A percentile compares a stretch with the other conserved stretches of the same genome.
Evolutionary conservation across 2,113 vertebrate genomes (phyloP).

Genomic region (Tursiops truncatus): DNA sequence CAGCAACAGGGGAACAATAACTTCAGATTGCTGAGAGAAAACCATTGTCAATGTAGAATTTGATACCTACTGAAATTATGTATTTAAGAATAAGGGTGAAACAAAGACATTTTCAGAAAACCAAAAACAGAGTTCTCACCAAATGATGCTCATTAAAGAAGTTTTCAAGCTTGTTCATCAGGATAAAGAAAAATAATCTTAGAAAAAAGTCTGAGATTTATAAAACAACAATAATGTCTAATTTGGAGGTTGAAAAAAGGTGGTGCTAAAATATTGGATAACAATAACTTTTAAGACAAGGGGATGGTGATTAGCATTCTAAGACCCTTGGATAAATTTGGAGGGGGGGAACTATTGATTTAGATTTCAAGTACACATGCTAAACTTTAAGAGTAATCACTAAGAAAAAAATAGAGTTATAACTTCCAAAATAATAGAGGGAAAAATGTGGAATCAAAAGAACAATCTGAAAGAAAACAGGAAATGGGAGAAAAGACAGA

Average conservation of each 20-base stretch:
- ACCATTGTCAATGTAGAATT: background rate
- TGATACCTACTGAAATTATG: background rate
- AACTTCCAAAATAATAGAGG: conserved; percentile 4
- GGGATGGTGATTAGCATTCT: conserved; percentile 6
- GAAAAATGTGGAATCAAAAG: conserved; percentile 15
- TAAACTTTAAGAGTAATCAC: conserved; percentile 39
- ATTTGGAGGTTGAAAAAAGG: conserved; percentile 36
- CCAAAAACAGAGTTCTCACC: background rate
- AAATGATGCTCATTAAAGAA: background rate
- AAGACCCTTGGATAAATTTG: background rate
- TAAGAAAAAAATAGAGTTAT: conserved; percentile 28
- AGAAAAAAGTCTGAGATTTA: conserved; percentile 38
- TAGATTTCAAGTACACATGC: background rate
- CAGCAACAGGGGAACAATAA: background rate
- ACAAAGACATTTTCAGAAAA: conserved; percentile 44
- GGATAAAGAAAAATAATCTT: conserved; percentile 39
- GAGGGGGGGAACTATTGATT: background rate
- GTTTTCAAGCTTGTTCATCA: background rate
- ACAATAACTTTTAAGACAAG: conserved; percentile 20
- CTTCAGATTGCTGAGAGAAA: conserved; percentile 47
- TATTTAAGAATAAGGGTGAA: conserved; percentile 34
- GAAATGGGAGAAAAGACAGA: background rate
- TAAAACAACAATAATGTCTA: conserved; percentile 26
- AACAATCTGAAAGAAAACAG: conserved; percentile 37
- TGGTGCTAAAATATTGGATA: conserved; percentile 8